Evolutionary conservation across 2,888 invertebrate species (phyloP), one percentile per base, ranked within the genome.

Genomic region (Drosophila nr. perissopoda): DNA sequence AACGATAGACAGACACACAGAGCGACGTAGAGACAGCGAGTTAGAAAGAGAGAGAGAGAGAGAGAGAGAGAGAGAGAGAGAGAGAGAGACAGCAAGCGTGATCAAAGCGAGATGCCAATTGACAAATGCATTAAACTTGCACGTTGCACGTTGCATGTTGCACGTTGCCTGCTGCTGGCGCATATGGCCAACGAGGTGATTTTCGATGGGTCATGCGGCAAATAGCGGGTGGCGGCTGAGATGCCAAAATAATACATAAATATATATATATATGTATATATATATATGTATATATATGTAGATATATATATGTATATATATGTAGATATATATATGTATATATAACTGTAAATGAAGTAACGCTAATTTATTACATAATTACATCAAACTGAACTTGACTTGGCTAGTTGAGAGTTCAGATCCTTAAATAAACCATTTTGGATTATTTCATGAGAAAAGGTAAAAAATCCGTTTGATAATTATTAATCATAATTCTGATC

Each of bases 61-160:
- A 33, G 38, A 54, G 16, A 33, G 25, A 25, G 21, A 48, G 10
- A 27, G 10, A 45, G 36, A 59, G 13, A 11, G 27, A 59, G 31
- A 45, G 48, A 29, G 64, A 40, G 40, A 31, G 21, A 48, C 13
- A 40, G 42, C 27, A 16, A 31, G 40, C 11, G 33, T n/a, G 16
- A 21, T 38, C 34, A 54, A 49, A 60, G 42, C 57, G 61, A 34
- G 66, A 56, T 58, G 69, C 49, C 58, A 64, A 58, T 76, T 68
- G 76, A 72, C 76, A 76, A 77, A 80, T 78, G 78, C 71, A 80
- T 78, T 77, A 78, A 79, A 78, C 78, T 78, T 78, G 78, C 80
- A 79, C 80, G 78, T 79, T 78, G 80, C 78, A 62, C 57, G 54
- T 79, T 78, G 79, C 71, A 67, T 56, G 65, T 76, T 76, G 76